Evolutionary conservation across 2,113 vertebrate species (phyloP).

Genomic region (Xiphophorus hellerii): DNA sequence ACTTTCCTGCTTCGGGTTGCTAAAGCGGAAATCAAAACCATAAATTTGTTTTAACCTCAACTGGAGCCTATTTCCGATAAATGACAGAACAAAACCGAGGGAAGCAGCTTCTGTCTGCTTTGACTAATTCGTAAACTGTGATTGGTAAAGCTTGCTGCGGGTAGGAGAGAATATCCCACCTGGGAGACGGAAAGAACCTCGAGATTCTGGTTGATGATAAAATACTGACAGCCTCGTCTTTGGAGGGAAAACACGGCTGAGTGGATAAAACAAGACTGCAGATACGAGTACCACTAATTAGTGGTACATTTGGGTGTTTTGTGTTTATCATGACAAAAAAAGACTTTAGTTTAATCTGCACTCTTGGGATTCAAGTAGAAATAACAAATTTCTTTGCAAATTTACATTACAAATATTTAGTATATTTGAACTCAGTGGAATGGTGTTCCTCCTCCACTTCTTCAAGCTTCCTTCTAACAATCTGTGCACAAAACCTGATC

Average conservation of each 20-base stretch:
- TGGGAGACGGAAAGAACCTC: too few relatives aligned
- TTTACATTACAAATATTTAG: not conserved
- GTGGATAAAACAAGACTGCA: not conserved
- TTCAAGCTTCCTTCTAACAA: not conserved
- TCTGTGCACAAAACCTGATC: not conserved
- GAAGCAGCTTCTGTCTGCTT: slow-evolving; percentile 3
- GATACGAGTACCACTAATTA: not conserved
- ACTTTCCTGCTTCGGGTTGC: slow-evolving; percentile 31
- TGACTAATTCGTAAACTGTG: slow-evolving; percentile 1
- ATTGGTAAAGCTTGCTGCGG: slow-evolving; percentile 52
- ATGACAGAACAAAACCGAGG: slow-evolving; percentile 28
- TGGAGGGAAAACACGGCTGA: not conserved
- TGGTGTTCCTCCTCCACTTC: not conserved
- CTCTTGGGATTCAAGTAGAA: too few relatives aligned
- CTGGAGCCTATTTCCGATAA: slow-evolving; percentile 45
- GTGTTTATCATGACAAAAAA: too few relatives aligned
- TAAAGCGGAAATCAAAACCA: slow-evolving; percentile 59
- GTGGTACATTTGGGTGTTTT: not conserved
- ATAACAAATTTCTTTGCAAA: not conserved
- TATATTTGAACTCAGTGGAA: not conserved
- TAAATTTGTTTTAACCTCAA: slow-evolving; percentile 43
- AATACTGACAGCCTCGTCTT: not conserved
- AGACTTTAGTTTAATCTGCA: too few relatives aligned
- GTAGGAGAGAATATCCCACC: not conserved
- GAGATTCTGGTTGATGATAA: not conserved